phyloP scores from a whole-genome alignment of 2,797 vertebrate genomes.

The Gymnothorax reevesii region DNA sequence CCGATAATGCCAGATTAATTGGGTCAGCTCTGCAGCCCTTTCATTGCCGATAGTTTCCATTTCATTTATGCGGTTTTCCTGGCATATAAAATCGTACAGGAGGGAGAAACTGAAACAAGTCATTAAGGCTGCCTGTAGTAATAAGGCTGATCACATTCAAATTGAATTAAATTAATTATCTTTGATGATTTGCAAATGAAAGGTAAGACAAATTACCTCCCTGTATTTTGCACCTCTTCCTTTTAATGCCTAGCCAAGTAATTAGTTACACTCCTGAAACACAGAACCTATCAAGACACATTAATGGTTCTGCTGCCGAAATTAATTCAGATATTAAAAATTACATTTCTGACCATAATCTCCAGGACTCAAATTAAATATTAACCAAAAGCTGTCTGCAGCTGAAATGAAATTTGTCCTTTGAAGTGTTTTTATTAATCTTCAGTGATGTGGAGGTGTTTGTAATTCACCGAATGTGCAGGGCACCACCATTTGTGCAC shows the following conservation, averaged over 20 bases:
- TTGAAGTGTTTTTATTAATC: conserved; percentile 93
- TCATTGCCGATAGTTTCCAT: not conserved
- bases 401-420: conserved; percentile 88
- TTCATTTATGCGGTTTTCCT: not conserved
- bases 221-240: conserved; percentile 60
- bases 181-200: conserved; percentile 59
- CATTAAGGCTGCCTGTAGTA: conserved; percentile 51
- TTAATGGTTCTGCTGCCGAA: conserved; percentile 85
- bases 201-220: conserved; percentile 56
- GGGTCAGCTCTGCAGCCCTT: not conserved
- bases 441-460: conserved; percentile 83
- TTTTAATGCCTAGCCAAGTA: conserved; percentile 61
- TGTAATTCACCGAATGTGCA: conserved; percentile 80
- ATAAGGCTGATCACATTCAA: conserved; percentile 59
- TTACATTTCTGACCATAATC: conserved; percentile 86
- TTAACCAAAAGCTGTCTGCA: conserved; percentile 81
- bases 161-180: conserved; percentile 58
- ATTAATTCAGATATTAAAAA: conserved; percentile 88
- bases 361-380: conserved; percentile 86
- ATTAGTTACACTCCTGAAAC: conserved; percentile 80
- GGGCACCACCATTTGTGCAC: conserved; percentile 78
- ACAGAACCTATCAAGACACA: conserved; percentile 78
- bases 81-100: conserved; percentile 38
- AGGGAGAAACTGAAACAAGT: conserved; percentile 36
- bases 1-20: conserved; percentile 34